phyloP scores from a whole-genome alignment of 2,888 invertebrate genomes.

The Andrena dorsata region DNA sequence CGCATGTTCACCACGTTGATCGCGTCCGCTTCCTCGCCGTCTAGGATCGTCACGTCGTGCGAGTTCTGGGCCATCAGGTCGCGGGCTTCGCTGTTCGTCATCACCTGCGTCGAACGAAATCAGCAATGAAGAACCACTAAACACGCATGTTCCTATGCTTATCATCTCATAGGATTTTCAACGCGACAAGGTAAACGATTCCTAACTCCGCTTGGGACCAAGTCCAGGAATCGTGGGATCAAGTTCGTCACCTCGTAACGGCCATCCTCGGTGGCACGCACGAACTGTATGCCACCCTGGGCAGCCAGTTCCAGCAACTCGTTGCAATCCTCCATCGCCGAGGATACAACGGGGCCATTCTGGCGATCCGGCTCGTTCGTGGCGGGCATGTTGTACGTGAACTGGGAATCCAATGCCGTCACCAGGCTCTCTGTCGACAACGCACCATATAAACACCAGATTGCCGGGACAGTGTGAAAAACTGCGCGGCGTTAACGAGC shows the following conservation, averaged over 20 bases:
- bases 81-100: constrained; percentile 84
- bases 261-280: constrained; percentile 84
- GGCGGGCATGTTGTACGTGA: constrained; percentile 64
- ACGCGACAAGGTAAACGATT: too few relatives aligned
- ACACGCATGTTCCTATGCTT: too few relatives aligned
- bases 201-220: too few relatives aligned
- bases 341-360: constrained; percentile 50
- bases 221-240: not conserved
- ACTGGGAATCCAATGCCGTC: constrained; percentile 74
- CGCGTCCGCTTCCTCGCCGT: constrained; percentile 80
- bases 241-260: constrained; percentile 82
- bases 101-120: constrained; percentile 72
- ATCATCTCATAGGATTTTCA: too few relatives aligned
- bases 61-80: constrained; percentile 84
- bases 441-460: constrained; percentile 41
- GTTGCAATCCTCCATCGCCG: constrained; percentile 79
- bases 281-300: constrained; percentile 84
- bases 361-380: constrained; percentile 59
- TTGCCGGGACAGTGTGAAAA: constrained; percentile 41
- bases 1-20: constrained; percentile 77
- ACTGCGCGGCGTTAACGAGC: constrained; percentile 48
- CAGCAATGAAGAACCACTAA: not conserved
- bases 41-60: constrained; percentile 82
- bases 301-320: constrained; percentile 83
- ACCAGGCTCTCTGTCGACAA: constrained; percentile 70